phyloP scores from a whole-genome alignment of 2,113 vertebrate genomes.

The Scomber colias region DNA sequence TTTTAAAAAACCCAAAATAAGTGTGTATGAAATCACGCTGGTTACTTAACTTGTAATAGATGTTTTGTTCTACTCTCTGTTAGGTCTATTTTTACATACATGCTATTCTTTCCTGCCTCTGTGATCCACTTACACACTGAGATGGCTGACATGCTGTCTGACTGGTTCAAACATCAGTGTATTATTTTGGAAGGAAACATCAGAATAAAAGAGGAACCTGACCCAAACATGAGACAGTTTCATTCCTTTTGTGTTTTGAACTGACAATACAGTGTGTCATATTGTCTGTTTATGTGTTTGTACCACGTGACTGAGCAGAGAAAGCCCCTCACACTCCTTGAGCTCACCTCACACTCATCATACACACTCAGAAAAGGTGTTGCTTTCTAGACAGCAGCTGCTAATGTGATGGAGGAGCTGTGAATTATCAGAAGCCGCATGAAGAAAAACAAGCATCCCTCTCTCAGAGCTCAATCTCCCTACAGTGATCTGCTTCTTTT shows the following conservation, averaged over 20 bases:
- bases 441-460: not conserved
- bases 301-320: conserved; percentile 1
- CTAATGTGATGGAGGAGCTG: not conserved
- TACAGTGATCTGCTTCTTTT: not conserved
- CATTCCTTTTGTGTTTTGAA: not conserved
- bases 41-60: not conserved
- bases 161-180: not conserved
- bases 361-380: conserved; percentile 14
- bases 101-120: not conserved
- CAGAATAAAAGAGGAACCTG: no score
- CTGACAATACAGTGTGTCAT: no score
- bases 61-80: not conserved
- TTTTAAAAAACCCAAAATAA: not conserved
- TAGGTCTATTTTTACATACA: not conserved
- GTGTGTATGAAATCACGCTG: not conserved
- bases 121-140: conserved; percentile 17
- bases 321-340: not conserved
- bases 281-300: not conserved
- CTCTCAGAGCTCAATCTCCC: not conserved
- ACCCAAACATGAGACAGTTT: not conserved
- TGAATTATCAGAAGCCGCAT: conserved; percentile 6
- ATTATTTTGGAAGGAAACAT: no score
- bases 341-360: not conserved
- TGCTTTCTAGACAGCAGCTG: conserved; percentile 30
- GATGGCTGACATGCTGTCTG: not conserved